Evolutionary conservation across 2,888 invertebrate genomes (phyloP).

Genomic region (Pimpla rufipes): DNA sequence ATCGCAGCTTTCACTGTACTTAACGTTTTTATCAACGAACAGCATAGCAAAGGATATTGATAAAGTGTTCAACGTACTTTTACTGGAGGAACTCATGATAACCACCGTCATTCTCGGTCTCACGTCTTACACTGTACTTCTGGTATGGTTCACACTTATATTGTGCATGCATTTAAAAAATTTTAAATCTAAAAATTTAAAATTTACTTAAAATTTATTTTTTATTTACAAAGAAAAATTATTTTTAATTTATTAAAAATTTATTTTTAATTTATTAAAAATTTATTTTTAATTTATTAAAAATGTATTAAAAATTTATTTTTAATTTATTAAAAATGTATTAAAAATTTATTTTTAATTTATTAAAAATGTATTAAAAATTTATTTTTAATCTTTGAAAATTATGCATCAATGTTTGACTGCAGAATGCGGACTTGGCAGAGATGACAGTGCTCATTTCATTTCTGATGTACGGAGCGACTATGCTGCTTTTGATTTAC

Average conservation of each 20-base stretch:
- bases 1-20: not conserved
- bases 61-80: constrained; percentile 45
- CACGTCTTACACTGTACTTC: constrained; percentile 52
- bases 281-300: too few relatives aligned
- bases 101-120: constrained; percentile 57
- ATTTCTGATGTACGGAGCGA: constrained; percentile 44
- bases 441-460: constrained; percentile 49
- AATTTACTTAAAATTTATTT: too few relatives aligned
- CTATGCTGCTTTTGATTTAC: constrained; percentile 60
- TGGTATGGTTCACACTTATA: constrained; percentile 36
- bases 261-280: too few relatives aligned
- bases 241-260: not conserved
- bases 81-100: constrained; percentile 61
- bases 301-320: too few relatives aligned
- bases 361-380: too few relatives aligned
- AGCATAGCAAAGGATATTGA: constrained; percentile 57
- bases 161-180: too few relatives aligned
- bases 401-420: too few relatives aligned
- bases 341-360: too few relatives aligned
- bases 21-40: not conserved
- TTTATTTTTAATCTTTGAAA: too few relatives aligned
- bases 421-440: constrained; percentile 54
- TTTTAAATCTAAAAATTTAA: too few relatives aligned
- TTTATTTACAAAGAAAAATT: too few relatives aligned
- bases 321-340: too few relatives aligned